phyloP scores from a whole-genome alignment of 2,113 vertebrate genomes.

The Bubo blakistoni region DNA sequence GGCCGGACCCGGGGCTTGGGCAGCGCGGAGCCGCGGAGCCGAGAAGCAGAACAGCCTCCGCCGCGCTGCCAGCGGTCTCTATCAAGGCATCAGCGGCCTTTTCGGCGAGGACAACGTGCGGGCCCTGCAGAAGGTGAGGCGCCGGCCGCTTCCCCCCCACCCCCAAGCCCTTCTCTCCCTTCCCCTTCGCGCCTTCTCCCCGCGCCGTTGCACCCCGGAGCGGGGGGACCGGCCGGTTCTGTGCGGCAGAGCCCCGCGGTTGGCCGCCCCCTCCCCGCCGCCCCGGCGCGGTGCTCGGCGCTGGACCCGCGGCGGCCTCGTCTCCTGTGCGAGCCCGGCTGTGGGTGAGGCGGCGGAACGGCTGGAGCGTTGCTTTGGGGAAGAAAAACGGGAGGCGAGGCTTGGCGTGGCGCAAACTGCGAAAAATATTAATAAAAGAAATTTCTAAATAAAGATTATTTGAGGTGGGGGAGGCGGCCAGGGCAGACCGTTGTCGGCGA shows the following conservation, averaged over 20 bases:
- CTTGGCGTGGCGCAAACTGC: background rate
- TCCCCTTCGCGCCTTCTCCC: background rate
- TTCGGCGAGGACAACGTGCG: constrained; percentile 92
- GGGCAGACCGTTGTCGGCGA: background rate
- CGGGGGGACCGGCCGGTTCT: background rate
- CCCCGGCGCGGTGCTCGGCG: background rate
- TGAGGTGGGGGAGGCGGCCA: background rate
- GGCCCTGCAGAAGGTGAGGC: constrained; percentile 84
- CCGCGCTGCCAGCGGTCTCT: constrained; percentile 81
- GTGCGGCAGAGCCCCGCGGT: background rate
- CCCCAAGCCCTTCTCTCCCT: background rate
- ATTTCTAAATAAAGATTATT: background rate
- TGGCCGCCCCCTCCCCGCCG: fast-evolving
- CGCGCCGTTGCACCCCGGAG: background rate
- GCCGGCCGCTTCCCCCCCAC: too few relatives aligned
- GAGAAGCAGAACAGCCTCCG: constrained; percentile 84
- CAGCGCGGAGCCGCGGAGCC: constrained; percentile 78
- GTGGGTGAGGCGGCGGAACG: background rate
- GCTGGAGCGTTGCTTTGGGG: background rate
- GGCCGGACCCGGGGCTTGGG: constrained; percentile 60
- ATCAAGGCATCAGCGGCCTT: constrained; percentile 84
- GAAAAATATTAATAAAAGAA: fast-evolving
- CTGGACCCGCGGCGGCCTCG: background rate
- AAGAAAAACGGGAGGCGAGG: background rate
- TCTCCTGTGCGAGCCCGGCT: background rate